Evolutionary conservation across 2,888 invertebrate genomes (phyloP), one percentile per base, ranked within the genome.

Genomic region (Lycaena phlaeas): DNA sequence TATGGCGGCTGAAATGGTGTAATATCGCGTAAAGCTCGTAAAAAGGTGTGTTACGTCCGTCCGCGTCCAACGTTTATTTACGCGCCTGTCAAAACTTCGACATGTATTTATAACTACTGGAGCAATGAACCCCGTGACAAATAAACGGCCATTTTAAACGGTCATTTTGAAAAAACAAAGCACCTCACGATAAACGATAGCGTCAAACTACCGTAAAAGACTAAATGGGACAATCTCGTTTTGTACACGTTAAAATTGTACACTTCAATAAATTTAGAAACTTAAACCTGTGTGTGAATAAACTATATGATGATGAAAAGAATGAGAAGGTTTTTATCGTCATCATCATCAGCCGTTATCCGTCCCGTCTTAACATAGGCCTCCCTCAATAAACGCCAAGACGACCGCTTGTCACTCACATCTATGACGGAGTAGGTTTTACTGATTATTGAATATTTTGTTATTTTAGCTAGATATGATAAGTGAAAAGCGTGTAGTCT

Each of bases 121-220:
- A 69, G 68, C 81, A 73, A 70, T 64, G 82, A 78, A 68, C 77
- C 31, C 62, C 55, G 63, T 66, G 68, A 68, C 68, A 66, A 68
- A 18, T 2, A n/a, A 37, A 28, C 37, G 36, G 25, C 25, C 22
- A 40, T 26, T n/a, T n/a, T 2, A n/a, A 37, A 28, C 37, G 36
- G 25, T 18, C 22, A 40, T 26, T 36, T 30, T 26, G 14, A 26
- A 38, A 54, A 61, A 61, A 63, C 59, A 66, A 64, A 65, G 59
- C 57, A 51, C 54, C 57, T 59, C 59, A 62, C 59, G 57, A 57
- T 60, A 50, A 51, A 54, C 50, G 49, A 48, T 52, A 51, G 47
- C 48, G 49, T 52, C 38, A 49, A 44, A 52, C 45, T 52, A 51
- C 61, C 60, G 54, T 64, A 68, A 64, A 68, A 64, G 64, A 64